Evolutionary conservation across 2,888 invertebrate species (phyloP).

Genomic region (Micropterix aruncella): DNA sequence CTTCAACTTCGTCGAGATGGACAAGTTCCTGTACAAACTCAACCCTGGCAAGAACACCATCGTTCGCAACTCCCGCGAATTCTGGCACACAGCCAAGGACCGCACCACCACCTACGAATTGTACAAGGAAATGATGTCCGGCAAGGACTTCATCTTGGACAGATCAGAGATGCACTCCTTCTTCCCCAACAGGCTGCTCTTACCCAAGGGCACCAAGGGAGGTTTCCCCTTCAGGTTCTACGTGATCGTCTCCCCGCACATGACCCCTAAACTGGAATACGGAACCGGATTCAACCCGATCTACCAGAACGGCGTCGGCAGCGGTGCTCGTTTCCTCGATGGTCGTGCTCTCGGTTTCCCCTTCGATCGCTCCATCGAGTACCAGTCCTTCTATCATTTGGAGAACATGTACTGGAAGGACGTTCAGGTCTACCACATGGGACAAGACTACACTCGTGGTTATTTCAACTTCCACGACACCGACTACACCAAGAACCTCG

Average conservation of each 20-base stretch:
- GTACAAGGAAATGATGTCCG: conserved; percentile 39
- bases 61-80: conserved; percentile 48
- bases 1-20: conserved; percentile 45
- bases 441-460: conserved; percentile 17
- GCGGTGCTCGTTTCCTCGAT: conserved; percentile 21
- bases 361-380: conserved; percentile 36
- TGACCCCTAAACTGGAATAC: conserved; percentile 23
- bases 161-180: conserved; percentile 39
- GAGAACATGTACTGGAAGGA: conserved; percentile 48
- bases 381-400: conserved; percentile 26
- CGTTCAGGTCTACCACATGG: conserved; percentile 37
- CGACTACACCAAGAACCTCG: no score
- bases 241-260: conserved; percentile 43
- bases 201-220: conserved; percentile 55
- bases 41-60: conserved; percentile 48
- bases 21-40: conserved; percentile 43
- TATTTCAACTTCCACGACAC: no score
- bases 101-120: conserved; percentile 44
- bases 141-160: conserved; percentile 30
- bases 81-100: conserved; percentile 46
- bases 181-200: conserved; percentile 51
- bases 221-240: conserved; percentile 53
- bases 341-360: conserved; percentile 42
- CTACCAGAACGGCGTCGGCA: background rate
- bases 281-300: conserved; percentile 16